Evolutionary conservation across 1,140 invertebrate species (phyloP), one percentile per base, ranked within the genome.

Genomic region (Ceratosolen solmsi): DNA sequence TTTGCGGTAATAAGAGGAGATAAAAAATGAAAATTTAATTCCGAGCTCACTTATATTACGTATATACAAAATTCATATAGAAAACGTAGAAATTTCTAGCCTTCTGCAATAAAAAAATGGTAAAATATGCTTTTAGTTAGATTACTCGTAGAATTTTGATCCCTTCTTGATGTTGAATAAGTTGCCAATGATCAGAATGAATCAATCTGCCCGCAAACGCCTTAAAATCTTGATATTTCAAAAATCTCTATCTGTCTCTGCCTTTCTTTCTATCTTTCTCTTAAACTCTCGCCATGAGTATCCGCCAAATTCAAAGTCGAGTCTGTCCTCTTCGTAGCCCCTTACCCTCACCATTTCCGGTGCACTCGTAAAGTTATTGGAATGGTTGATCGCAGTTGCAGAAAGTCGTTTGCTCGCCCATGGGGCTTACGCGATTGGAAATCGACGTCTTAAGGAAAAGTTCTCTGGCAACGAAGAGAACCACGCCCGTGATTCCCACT

Each of bases 391-490:
- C 38, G 79, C n/a, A 80, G 79, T 80, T 80, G 71, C 71, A 58
- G 49, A 80, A 80, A 80, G 79, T 80, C 79, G 79, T 73, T 74
- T 80, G 38, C 70, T 56, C 27, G 22, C 36, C 36, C 78, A 56
- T 70, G 70, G 71, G 56, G 38, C 60, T 80, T 58, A 49, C 79
- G 56, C 71, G 79, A 80, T 80, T 80, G 79, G 56, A 80, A 70
- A 79, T 79, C 68, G 77, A 27, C 77, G 54, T 46, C 77, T 79
- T 79, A 79, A 72, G 46, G 68, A 79, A 79, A 79, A 79, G 41
- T 68, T 79, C 30, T 36, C 75, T 33, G 36, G 36, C 25, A 15
- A 20, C 25, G 49, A 54, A 30, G 36, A 33, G 27, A 27, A 36
- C 46, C 20, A 41, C 68, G 30, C n/a, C 36, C 46, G 27, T 8